Conservation (phyloP, 2,797 vertebrate genomes). For the Varecia variegata region DNA sequence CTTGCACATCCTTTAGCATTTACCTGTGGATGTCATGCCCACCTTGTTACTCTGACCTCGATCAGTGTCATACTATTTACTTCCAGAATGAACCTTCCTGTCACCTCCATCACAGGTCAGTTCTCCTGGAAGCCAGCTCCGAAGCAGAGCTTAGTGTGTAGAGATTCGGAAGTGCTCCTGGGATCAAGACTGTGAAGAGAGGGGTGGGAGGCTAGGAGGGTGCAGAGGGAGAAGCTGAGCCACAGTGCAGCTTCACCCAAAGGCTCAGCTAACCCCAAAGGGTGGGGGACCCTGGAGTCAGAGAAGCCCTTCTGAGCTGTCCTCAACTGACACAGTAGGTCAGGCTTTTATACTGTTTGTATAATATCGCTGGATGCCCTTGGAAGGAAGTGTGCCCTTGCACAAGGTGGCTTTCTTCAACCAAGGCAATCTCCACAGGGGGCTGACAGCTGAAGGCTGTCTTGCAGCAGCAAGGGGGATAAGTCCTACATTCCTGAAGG, state of each 20-base stretch:
- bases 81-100: background rate
- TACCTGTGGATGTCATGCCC: background rate
- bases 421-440: background rate
- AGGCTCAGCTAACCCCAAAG: background rate
- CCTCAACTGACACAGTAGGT: background rate
- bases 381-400: background rate
- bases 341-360: background rate
- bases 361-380: too few relatives aligned
- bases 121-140: background rate
- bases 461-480: background rate
- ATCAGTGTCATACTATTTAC: background rate
- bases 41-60: background rate
- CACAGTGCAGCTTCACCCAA: rapidly evolving
- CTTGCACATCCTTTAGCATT: background rate
- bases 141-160: background rate
- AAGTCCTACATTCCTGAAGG: background rate
- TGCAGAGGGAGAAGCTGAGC: background rate
- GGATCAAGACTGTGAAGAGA: background rate
- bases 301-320: background rate
- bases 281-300: background rate
- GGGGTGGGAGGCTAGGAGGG: rapidly evolving
- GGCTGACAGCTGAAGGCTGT: background rate
- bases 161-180: background rate
- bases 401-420: background rate
- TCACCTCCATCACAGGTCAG: background rate